phyloP scores from a whole-genome alignment of 2,113 vertebrate genomes.

The Oreotrochilus melanogaster region DNA sequence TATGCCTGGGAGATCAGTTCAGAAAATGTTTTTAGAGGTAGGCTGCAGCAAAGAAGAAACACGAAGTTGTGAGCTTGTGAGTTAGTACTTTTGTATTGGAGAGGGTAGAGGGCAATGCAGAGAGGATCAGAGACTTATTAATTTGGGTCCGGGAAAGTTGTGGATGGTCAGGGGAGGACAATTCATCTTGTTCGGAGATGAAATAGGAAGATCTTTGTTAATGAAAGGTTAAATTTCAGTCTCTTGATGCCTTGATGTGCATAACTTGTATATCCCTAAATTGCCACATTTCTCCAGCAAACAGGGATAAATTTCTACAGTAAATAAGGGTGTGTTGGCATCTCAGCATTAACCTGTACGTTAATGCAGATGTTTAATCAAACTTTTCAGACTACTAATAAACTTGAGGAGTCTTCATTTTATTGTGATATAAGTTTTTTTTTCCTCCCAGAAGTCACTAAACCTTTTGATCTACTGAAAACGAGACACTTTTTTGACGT shows the following conservation, averaged over 20 bases:
- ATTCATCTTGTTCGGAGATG: neutral
- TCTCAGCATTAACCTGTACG: neutral
- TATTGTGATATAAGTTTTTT: neutral
- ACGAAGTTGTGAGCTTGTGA: neutral
- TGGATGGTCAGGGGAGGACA: neutral
- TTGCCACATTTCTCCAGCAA: neutral
- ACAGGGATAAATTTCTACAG: neutral
- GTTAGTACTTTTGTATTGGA: neutral
- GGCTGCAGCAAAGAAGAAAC: neutral
- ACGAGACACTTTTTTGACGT: neutral
- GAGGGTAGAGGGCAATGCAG: neutral
- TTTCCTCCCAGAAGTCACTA: neutral
- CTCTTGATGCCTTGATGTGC: neutral
- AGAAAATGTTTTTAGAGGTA: neutral
- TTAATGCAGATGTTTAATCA: neutral
- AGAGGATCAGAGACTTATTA: neutral
- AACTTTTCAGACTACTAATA: neutral
- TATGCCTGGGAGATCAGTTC: neutral
- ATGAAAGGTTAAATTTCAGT: neutral
- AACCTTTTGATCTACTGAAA: neutral
- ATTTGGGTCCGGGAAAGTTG: neutral
- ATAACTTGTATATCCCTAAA: neutral
- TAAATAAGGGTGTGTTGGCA: neutral
- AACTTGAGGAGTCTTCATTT: neutral
- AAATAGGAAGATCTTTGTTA: neutral